phyloP scores from a whole-genome alignment of 1,140 invertebrate genomes.

The Lasioglossum albipes region DNA sequence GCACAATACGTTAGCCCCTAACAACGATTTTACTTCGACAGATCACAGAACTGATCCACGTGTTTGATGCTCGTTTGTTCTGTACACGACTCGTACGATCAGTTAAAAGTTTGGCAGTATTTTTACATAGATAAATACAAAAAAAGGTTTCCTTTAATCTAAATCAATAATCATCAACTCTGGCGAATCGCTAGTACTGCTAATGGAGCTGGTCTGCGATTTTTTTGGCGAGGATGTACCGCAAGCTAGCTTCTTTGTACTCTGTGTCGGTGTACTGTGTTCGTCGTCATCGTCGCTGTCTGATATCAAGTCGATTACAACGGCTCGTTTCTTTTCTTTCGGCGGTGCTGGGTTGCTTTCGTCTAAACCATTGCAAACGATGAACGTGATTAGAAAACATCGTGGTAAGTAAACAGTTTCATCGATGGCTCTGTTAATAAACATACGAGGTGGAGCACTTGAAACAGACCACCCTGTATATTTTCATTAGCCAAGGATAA shows the following conservation, averaged over 20 bases:
- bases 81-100: background rate
- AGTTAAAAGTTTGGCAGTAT: slow-evolving; percentile 20
- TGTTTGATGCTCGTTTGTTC: background rate
- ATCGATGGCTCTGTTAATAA: too few species aligned
- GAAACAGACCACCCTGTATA: too few species aligned
- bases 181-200: slow-evolving; percentile 78
- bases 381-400: too few species aligned
- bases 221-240: slow-evolving; percentile 70
- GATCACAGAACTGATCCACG: slow-evolving; percentile 10
- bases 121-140: slow-evolving; percentile 11
- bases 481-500: too few species aligned
- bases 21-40: too few species aligned
- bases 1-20: background rate
- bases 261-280: slow-evolving; percentile 64
- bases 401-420: too few species aligned
- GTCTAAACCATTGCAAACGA: slow-evolving; percentile 65
- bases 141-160: slow-evolving; percentile 66
- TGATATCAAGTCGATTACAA: slow-evolving; percentile 78
- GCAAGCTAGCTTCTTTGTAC: slow-evolving; percentile 67
- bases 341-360: slow-evolving; percentile 69
- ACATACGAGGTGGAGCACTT: too few species aligned
- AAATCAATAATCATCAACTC: slow-evolving; percentile 79
- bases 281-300: slow-evolving; percentile 76
- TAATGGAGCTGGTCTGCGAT: slow-evolving; percentile 73
- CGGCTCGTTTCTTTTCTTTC: slow-evolving; percentile 73